A percentile compares a stretch with the other conserved stretches of the same genome.
Conservation (phyloP, 2,113 vertebrate species). For the Cervus canadensis region DNA sequence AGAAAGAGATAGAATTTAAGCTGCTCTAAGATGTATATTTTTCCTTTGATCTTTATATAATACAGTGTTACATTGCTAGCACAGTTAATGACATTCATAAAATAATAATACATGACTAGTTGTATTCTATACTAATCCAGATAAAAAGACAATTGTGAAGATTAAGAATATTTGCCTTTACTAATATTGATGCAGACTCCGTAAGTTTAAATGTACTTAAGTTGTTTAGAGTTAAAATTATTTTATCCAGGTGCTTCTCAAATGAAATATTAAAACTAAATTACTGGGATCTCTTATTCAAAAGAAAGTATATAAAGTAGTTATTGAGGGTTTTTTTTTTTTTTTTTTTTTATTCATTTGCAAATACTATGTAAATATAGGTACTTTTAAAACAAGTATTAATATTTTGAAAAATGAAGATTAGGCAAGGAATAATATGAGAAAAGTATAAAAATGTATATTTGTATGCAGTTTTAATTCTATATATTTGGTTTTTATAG, state of each 20-base stretch:
- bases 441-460: not conserved
- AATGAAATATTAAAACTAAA: not conserved
- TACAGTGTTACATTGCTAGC: not conserved
- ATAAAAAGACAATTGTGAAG: not conserved
- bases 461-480: not conserved
- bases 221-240: not conserved
- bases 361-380: not conserved
- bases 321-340: not conserved
- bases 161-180: not conserved
- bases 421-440: not conserved
- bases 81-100: not conserved
- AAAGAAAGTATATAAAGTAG: not conserved
- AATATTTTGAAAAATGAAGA: not conserved
- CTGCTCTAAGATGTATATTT: not conserved
- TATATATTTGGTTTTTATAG: not conserved
- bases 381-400: not conserved
- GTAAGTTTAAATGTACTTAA: not conserved
- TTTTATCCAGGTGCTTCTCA: not conserved
- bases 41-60: not conserved
- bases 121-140: not conserved
- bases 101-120: not conserved
- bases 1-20: not conserved
- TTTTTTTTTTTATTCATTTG: not conserved
- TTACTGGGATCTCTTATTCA: not conserved
- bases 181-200: fast-evolving